Percentiles rank a stretch among this genome's conserved stretches.
These are phyloP conservation scores for Xestia ashworthii DNA, from an alignment of 2,888 invertebrate species.

Conservation along the genomic window DNA sequence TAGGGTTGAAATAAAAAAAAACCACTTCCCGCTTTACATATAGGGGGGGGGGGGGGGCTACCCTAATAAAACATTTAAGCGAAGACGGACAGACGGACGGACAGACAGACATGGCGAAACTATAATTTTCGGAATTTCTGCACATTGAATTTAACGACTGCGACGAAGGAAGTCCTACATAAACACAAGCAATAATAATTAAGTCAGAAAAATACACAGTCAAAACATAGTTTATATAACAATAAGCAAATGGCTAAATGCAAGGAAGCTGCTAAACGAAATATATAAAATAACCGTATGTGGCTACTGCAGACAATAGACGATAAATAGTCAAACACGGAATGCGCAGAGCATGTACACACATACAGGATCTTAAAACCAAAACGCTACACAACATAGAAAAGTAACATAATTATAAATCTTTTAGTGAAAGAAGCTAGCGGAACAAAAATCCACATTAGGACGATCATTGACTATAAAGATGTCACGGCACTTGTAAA, in stretches of 20 bases:
- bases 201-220: background rate
- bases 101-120: no score
- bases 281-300: slow-evolving; percentile 2
- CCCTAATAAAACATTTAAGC: no score
- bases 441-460: slow-evolving; percentile 52
- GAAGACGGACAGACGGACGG: no score
- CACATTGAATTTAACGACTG: background rate
- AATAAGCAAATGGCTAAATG: slow-evolving; percentile 5
- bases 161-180: background rate
- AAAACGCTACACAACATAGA: slow-evolving; percentile 15
- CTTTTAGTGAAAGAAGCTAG: slow-evolving; percentile 34
- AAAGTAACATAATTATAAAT: slow-evolving; percentile 30
- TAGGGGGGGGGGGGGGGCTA: no score
- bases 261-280: slow-evolving; percentile 1
- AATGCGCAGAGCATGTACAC: slow-evolving; percentile 24
- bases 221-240: background rate
- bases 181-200: background rate
- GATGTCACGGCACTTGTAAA: slow-evolving; percentile 57
- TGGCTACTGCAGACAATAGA: slow-evolving; percentile 37
- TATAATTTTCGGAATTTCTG: background rate
- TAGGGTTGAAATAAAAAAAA: no score
- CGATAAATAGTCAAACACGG: slow-evolving; percentile 43
- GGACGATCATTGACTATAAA: slow-evolving; percentile 51
- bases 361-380: slow-evolving; percentile 19
- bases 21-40: no score